Evolutionary conservation across 2,797 vertebrate genomes (phyloP), one percentile per base, ranked within the genome.

Genomic region (Sternotherus odoratus): DNA sequence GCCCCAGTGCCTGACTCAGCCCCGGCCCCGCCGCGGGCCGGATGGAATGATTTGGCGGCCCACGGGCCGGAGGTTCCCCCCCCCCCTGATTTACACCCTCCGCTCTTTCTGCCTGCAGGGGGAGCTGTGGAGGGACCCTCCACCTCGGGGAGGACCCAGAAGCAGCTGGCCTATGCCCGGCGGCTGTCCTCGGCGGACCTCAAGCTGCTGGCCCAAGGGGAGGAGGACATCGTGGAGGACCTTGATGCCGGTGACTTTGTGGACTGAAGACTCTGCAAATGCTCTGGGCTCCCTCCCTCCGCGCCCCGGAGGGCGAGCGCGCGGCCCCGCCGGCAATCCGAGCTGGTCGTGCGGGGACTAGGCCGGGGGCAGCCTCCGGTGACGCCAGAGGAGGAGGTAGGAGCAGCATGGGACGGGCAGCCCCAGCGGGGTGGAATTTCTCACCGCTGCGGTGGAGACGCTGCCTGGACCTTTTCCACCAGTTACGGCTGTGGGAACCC

Each of bases 141-240:
- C n/a, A 12, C 11, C 19, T 5, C 88, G 69, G 86, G 4, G 15
- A 66, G n/a, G 63, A 13, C 86, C 16, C 43, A 21, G 46, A 77
- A 87, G 79, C 89, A 8, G 48, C 82, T 95, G 90, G 78, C 33
- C 36, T 0, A 86, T 72, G 30, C 77, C 1, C 84, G 4, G 1
- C 96, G 97, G 30, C 83, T 99, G 95, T 97, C 98, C 2, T 98
- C 95, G 3, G 89, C 97, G 0, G 98, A 99, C 96, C 98, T 99
- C 54, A 94, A 98, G 82, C 98, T 96, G 93, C 98, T 99, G 92
- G 99, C 98, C 1, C 98, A 97, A 92, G 99, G 99, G 60, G 98
- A 97, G 0, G 98, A 99, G 77, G 99, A 99, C 50, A 4, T 99
- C 21, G 98, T 99, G 88, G 98, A 99, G 97, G 99, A 99, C 93